These are phyloP conservation scores for Toxonevra muliebris DNA, from an alignment of 2,888 invertebrate genomes.

Conservation along the genomic window DNA sequence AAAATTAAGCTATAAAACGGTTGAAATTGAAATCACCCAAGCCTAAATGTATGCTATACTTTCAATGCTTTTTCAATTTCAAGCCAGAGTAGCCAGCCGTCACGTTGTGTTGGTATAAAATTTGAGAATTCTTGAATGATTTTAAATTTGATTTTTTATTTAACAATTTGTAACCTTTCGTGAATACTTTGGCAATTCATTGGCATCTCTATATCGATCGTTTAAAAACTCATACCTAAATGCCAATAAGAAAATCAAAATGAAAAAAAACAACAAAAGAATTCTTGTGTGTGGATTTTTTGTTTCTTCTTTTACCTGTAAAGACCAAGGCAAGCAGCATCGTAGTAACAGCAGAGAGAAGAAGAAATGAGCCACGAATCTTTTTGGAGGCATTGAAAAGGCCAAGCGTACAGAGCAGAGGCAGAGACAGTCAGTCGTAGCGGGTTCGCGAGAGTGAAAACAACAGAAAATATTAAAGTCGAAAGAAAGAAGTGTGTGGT, in stretches of 20 bases:
- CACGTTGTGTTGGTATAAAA: too few relatives aligned
- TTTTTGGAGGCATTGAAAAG: slow-evolving; percentile 18
- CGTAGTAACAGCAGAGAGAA: slow-evolving; percentile 26
- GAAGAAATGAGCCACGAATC: slow-evolving; percentile 12
- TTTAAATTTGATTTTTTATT: neutral
- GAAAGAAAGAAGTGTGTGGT: too few relatives aligned
- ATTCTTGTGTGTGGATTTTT: slow-evolving; percentile 9
- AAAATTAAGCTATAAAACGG: too few relatives aligned
- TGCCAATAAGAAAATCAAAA: slow-evolving; percentile 15
- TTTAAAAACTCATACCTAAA: neutral
- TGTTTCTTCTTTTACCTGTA: slow-evolving; percentile 23
- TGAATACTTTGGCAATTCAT: neutral
- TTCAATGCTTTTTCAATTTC: too few relatives aligned
- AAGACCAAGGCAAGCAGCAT: slow-evolving; percentile 13
- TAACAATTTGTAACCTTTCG: neutral
- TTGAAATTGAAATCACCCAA: neutral
- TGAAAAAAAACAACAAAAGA: slow-evolving; percentile 17
- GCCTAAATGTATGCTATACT: neutral
- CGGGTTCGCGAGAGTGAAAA: slow-evolving; percentile 41
- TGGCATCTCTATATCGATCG: neutral
- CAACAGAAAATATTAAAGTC: slow-evolving; percentile 20
- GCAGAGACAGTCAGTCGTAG: slow-evolving; percentile 37
- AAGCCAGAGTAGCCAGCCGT: too few relatives aligned
- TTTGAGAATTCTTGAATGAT: too few relatives aligned
- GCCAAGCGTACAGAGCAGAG: slow-evolving; percentile 28